Conservation (phyloP, 1,140 invertebrate species). For the Drosophila neocordata region DNA sequence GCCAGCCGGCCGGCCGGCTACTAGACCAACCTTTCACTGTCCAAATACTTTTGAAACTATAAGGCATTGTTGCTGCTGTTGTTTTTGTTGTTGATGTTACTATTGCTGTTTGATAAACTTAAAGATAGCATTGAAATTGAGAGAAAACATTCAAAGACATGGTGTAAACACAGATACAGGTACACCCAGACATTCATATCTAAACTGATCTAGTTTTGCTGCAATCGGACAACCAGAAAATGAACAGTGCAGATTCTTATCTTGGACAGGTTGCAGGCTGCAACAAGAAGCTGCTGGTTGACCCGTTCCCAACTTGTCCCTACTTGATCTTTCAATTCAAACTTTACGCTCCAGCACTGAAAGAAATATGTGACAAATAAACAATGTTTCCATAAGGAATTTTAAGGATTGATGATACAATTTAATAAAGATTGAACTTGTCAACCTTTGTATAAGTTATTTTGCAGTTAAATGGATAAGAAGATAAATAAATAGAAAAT, state of each 20-base stretch:
- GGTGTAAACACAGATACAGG: slow-evolving; percentile 45
- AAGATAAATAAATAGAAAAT: no score
- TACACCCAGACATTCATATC: slow-evolving; percentile 38
- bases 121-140: slow-evolving; percentile 57
- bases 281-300: slow-evolving; percentile 9
- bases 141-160: slow-evolving; percentile 59
- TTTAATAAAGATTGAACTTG: no score
- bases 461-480: no score
- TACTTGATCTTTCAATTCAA: slow-evolving; percentile 47
- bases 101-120: slow-evolving; percentile 57
- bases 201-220: slow-evolving; percentile 53
- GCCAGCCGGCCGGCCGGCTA: slow-evolving; percentile 8
- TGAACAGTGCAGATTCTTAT: slow-evolving; percentile 55
- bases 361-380: not conserved
- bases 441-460: no score
- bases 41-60: slow-evolving; percentile 33
- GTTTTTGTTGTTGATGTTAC: not conserved
- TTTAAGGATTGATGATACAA: no score
- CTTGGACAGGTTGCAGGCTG: slow-evolving; percentile 29
- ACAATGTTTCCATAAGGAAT: no score
- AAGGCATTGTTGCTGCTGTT: slow-evolving; percentile 29
- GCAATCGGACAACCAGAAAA: slow-evolving; percentile 43
- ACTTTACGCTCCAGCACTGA: slow-evolving; percentile 26
- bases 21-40: slow-evolving; percentile 56
- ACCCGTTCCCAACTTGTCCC: slow-evolving; percentile 36